These are phyloP conservation scores for Oncopodura yosiiana DNA, from an alignment of 1,140 invertebrate genomes.

Conservation along the genomic window DNA sequence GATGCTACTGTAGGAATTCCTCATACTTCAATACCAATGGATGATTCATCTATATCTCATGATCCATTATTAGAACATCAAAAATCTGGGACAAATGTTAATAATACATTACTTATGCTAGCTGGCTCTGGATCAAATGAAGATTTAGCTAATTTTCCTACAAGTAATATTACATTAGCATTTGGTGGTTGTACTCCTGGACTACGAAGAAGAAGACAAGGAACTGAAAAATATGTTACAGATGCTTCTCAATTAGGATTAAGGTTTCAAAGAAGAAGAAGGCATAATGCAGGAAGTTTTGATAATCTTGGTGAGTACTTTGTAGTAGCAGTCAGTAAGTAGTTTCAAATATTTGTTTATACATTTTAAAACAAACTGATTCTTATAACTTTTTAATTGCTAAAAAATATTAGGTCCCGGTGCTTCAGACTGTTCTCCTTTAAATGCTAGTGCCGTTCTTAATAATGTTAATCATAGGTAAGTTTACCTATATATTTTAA, in stretches of 20 bases:
- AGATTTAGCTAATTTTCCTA: background rate
- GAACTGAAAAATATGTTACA: constrained; percentile 61
- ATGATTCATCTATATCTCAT: constrained; percentile 34
- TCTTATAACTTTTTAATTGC: too few relatives aligned
- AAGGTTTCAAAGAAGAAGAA: constrained; percentile 55
- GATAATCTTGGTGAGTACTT: background rate
- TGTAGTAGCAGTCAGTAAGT: too few relatives aligned
- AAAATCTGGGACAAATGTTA: background rate
- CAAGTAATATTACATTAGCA: background rate
- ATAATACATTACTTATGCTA: background rate
- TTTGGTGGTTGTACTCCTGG: constrained; percentile 49
- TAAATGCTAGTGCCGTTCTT: background rate
- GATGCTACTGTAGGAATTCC: constrained; percentile 32
- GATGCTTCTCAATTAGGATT: constrained; percentile 62
- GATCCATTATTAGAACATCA: constrained; percentile 21
- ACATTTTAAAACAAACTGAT: too few relatives aligned
- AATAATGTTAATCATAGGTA: constrained; percentile 11
- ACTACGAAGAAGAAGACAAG: constrained; percentile 53
- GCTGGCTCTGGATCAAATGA: background rate
- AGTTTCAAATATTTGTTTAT: too few relatives aligned
- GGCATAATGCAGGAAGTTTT: constrained; percentile 34
- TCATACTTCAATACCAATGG: constrained; percentile 17
- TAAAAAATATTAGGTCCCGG: too few relatives aligned
- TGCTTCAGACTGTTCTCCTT: background rate
- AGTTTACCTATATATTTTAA: background rate